Evolutionary conservation across 2,888 invertebrate genomes (phyloP).

Genomic region (Cotesia congregata): DNA sequence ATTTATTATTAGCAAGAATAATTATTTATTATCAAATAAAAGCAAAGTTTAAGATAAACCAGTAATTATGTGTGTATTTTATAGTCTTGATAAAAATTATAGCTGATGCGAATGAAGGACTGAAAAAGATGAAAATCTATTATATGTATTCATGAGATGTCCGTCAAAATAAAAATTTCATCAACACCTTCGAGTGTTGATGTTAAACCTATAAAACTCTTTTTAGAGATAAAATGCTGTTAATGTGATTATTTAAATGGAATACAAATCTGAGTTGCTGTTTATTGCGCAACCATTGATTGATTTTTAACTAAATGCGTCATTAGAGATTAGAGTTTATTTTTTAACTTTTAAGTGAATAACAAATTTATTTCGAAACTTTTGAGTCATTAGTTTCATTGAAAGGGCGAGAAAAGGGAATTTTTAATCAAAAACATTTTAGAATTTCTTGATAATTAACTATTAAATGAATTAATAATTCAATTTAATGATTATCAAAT

Average conservation of each 20-base stretch:
- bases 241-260: background rate
- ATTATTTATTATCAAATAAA: background rate
- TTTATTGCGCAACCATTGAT: slow-evolving; percentile 6
- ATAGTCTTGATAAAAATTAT: background rate
- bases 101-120: background rate
- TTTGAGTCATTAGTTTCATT: background rate
- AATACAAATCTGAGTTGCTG: background rate
- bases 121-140: background rate
- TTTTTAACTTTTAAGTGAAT: background rate
- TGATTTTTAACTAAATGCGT: slow-evolving; percentile 13
- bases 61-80: background rate
- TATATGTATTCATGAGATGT: background rate
- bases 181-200: background rate
- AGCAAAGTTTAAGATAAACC: background rate
- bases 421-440: too few species aligned
- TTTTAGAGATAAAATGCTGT: background rate
- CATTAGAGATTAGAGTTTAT: background rate
- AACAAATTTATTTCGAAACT: background rate
- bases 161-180: background rate
- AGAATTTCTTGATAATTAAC: too few species aligned
- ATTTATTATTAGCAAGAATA: too few species aligned
- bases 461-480: too few species aligned
- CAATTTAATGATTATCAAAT: too few species aligned
- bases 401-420: too few species aligned
- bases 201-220: background rate